Base-by-base conservation (phyloP, 2,113 vertebrate genomes). In the Danionella cerebrum region DNA sequence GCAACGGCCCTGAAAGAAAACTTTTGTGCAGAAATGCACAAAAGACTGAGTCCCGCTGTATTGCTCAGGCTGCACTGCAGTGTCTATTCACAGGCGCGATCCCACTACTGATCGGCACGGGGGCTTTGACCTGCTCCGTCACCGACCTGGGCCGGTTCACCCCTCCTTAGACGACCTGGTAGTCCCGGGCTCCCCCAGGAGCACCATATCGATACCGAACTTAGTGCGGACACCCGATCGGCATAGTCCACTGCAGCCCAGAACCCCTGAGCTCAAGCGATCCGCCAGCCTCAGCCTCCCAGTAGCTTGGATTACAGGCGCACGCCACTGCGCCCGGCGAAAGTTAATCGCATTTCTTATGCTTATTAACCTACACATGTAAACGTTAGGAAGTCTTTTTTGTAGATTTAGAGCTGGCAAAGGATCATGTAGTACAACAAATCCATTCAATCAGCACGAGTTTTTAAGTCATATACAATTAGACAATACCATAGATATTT, bases 301-400 rank as follows among this genome's bases (percentile, higher is more conserved):
- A 63, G 66, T 51, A 69, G 44, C 54, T 48, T 63, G 59, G 59
- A 63, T 63, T 63, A 63, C 59, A 63, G 59, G 59, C 59, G 29
- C 42, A 36, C 59, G 59, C 59, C 59, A 63, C 59, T 35, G 42
- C 29, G 19, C 59, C 59, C 59, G 59, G 59, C 59, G 42, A 63
- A 0, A 6, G 18, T 6, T 2, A 0, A 1, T 6, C 2, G 0
- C 2, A 14, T 24, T n/a, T 14, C 0, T 22, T 6, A 12, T 5
- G 7, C 29, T 48, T 42, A 47, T 63, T 0, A 36, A 48, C 14
- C 4, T 14, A 0, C 6, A 12, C 9, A 19, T 3, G 25, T 21
- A n/a, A n/a, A n/a, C n/a, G n/a, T n/a, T n/a, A n/a, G n/a, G n/a
- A n/a, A n/a, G n/a, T n/a, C n/a, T n/a, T n/a, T n/a, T n/a, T n/a